Base-by-base conservation (phyloP, 2,113 vertebrate species). In the Pangasianodon gigas region DNA sequence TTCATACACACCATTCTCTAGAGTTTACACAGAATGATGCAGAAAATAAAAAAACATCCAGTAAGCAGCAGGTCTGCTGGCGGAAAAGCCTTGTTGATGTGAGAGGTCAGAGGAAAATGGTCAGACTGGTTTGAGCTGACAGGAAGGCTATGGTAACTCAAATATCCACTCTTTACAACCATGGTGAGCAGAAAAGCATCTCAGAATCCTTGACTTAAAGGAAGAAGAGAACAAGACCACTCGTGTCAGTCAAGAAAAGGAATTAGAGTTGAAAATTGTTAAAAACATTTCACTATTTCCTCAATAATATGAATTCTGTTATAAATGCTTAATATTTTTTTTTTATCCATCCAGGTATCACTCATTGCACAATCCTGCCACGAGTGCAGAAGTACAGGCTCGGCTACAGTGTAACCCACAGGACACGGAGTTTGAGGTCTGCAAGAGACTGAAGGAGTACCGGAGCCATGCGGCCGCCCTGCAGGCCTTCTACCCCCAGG, bases 261-360 rank as follows among this genome's bases (percentile, higher is more conserved):
- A 26, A 69, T 6, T 54, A 62, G 6, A 65, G 62, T 65, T 65
- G 62, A 65, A 65, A 65, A 7, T 26, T 32, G n/a, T 71, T 71
- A 16, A 71, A 71, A 71, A 71, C n/a, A 46, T 75, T 75, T 29
- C 9, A 44, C 19, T 21, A 51, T 51, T 80, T 80, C 77, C 48
- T 32, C 7, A 54, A 54, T 51, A 29, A 62, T 18, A 60, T 16
- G 29, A 26, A 54, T 82, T 83, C 21, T 74, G 3, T 44, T 75
- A 93, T 92, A 87, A 69, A 52, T 19, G 79, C 1, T 65, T 37
- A 37, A 37, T 37, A 37, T 37, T 56, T 56, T 74, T 71, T 81
- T 67, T 62, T 58, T 26, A 86, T 91, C 88, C 83, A 65, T 90
- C n/a, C 88, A 99, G 98, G 87, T 98, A 97, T 90, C 97, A 98